Conservation (phyloP, 2,113 vertebrate species). For the Phocoena phocoena region DNA sequence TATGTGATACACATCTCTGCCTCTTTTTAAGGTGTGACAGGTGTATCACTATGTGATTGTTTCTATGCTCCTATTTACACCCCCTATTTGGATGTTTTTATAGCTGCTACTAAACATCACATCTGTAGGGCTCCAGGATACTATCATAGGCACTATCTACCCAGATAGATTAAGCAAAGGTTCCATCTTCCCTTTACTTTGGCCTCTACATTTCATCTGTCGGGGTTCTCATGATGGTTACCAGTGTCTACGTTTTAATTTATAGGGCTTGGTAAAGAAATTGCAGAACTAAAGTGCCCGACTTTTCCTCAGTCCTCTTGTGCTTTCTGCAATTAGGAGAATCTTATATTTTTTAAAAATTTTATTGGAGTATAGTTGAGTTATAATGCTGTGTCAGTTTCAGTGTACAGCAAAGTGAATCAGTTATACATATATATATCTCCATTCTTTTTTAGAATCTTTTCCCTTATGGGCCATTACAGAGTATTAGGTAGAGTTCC, state of each 20-base stretch:
- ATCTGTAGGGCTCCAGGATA: neutral
- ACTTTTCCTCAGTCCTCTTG: neutral
- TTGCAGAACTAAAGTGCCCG: neutral
- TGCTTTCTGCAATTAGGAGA: neutral
- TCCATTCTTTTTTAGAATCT: neutral
- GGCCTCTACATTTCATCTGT: neutral
- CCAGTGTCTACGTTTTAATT: neutral
- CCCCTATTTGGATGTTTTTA: neutral
- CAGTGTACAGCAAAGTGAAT: neutral
- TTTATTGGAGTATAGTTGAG: neutral
- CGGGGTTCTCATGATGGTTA: neutral
- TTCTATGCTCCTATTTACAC: neutral
- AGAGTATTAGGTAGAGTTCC: neutral
- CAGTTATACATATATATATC: neutral
- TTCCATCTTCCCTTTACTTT: neutral
- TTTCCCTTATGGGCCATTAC: too few species aligned
- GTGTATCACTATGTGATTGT: neutral
- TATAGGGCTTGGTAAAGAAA: neutral
- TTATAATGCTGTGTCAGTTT: neutral
- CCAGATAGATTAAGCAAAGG: neutral
- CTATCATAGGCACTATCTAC: neutral
- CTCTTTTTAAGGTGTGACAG: constrained; percentile 35
- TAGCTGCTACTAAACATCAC: neutral
- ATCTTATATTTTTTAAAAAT: neutral
- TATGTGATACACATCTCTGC: neutral